These are phyloP conservation scores for Nanger granti DNA, from an alignment of 2,113 vertebrate species.

Conservation along the genomic window DNA sequence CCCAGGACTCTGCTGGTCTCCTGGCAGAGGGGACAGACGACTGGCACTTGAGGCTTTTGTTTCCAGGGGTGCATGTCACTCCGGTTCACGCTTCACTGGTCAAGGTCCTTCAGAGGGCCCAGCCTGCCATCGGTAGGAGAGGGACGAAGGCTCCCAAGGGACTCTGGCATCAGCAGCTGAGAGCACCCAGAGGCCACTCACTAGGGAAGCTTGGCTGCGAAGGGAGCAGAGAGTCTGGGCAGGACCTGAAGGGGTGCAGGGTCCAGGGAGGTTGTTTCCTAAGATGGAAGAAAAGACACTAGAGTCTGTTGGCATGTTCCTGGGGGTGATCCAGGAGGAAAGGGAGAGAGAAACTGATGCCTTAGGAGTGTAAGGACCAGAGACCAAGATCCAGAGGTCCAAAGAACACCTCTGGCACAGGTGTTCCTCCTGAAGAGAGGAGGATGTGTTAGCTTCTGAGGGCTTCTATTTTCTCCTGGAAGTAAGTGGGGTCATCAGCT, in stretches of 20 bases:
- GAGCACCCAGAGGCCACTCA: background rate
- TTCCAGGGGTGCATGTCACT: background rate
- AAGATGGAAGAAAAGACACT: background rate
- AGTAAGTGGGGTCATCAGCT: background rate
- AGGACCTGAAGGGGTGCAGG: background rate
- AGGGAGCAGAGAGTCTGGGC: background rate
- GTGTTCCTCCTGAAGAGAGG: background rate
- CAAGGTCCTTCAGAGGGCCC: background rate
- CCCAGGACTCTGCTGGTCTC: background rate
- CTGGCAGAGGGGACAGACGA: background rate
- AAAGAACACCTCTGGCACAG: rapidly evolving
- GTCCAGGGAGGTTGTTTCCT: background rate
- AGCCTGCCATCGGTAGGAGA: too few relatives aligned
- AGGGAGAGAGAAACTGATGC: background rate
- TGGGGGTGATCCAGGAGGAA: background rate
- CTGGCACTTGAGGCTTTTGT: background rate
- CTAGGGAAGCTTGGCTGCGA: background rate
- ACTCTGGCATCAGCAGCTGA: background rate
- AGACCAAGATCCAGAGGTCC: background rate
- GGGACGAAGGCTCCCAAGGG: background rate
- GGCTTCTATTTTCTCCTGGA: background rate
- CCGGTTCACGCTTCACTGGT: background rate
- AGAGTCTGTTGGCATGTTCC: background rate
- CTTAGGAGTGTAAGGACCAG: background rate
- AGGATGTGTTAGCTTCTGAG: background rate